Percentiles rank a stretch among this genome's conserved stretches.
Conservation (phyloP, 1,140 invertebrate genomes). For the Dermatophagoides farinae region DNA sequence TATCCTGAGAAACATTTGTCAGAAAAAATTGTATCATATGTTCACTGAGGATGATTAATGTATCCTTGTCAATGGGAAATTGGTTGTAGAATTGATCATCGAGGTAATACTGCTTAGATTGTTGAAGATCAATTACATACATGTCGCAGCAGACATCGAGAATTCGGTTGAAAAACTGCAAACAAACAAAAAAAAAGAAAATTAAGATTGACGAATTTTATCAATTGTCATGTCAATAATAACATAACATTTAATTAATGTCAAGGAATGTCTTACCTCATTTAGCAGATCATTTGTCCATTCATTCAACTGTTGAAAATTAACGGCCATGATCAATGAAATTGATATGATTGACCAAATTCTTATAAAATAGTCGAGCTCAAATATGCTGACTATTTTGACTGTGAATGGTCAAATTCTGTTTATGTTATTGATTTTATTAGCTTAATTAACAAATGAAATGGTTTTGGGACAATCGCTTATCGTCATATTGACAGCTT, state of each 20-base stretch:
- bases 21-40: background rate
- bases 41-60: background rate
- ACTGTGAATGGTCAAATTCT: too few species aligned
- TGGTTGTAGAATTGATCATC: background rate
- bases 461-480: background rate
- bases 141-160: conserved; percentile 1
- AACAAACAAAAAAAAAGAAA: background rate
- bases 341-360: too few species aligned
- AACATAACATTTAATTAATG: background rate
- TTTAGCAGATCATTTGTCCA: background rate
- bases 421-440: background rate
- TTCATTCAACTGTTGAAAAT: background rate
- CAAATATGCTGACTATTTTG: too few species aligned
- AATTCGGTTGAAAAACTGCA: background rate
- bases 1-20: background rate
- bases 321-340: too few species aligned
- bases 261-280: background rate
- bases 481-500: background rate
- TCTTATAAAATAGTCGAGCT: too few species aligned
- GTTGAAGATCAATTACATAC: background rate
- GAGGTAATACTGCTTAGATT: background rate
- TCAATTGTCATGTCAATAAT: background rate
- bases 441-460: background rate
- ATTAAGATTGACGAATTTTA: background rate
- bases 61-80: background rate